These are phyloP conservation scores for Perodicticus potto DNA, from an alignment of 2,797 vertebrate genomes.

Conservation along the genomic window DNA sequence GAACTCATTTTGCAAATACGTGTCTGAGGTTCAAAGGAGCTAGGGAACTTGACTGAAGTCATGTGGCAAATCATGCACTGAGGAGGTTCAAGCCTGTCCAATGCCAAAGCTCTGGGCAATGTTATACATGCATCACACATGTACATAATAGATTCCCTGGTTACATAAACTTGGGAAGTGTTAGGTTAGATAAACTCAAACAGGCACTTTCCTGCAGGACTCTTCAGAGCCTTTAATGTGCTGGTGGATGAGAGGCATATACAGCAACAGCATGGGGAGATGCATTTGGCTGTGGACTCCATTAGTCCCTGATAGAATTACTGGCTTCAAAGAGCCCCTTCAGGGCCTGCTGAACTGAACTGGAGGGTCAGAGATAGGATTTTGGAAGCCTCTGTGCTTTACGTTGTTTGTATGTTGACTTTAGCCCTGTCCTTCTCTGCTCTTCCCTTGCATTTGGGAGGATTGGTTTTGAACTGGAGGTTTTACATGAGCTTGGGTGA, in stretches of 20 bases:
- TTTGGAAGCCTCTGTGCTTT: background rate
- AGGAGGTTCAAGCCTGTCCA: background rate
- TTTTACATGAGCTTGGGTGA: background rate
- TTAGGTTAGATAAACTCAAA: background rate
- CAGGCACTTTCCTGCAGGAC: background rate
- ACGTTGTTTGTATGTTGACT: background rate
- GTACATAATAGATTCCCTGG: background rate
- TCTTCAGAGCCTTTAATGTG: background rate
- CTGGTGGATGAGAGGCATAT: background rate
- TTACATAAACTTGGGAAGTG: background rate
- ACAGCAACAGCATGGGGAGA: background rate
- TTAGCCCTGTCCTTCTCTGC: background rate
- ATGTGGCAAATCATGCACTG: background rate
- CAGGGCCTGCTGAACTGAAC: background rate
- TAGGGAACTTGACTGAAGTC: background rate
- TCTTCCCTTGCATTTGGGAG: background rate
- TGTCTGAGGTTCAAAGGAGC: background rate
- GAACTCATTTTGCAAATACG: constrained; percentile 14
- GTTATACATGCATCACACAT: background rate
- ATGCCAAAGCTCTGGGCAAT: background rate
- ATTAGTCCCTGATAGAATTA: background rate
- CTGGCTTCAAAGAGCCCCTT: background rate
- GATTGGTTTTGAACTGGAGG: background rate
- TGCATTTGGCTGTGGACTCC: background rate
- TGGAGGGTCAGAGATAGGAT: background rate